Evolutionary conservation across 2,888 invertebrate genomes (phyloP).

Genomic region (Aquatica leii): DNA sequence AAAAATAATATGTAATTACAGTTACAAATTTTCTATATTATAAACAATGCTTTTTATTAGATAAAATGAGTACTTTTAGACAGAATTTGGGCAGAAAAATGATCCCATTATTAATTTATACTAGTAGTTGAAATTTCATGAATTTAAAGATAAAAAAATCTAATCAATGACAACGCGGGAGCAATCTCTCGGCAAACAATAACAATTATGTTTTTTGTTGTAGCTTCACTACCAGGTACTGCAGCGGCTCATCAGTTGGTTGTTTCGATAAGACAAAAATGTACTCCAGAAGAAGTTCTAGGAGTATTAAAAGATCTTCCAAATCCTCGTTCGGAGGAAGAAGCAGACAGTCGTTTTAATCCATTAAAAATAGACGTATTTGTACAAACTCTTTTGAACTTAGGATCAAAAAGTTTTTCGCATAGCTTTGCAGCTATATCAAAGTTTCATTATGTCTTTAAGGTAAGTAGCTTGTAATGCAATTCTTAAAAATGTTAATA

Average conservation of each 20-base stretch:
- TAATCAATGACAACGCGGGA: too few species aligned
- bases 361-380: conserved; percentile 96
- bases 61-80: too few species aligned
- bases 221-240: conserved; percentile 81
- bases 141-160: too few species aligned
- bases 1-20: too few species aligned
- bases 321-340: conserved; percentile 79
- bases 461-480: conserved; percentile 64
- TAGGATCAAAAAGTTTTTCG: conserved; percentile 97
- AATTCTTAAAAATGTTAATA: conserved; percentile 3
- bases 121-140: too few species aligned
- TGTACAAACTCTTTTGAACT: conserved; percentile 91
- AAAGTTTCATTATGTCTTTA: conserved; percentile 92
- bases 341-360: conserved; percentile 80
- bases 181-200: too few species aligned
- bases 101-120: too few species aligned
- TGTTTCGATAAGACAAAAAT: conserved; percentile 86
- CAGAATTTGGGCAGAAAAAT: too few species aligned
- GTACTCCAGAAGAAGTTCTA: conserved; percentile 88
- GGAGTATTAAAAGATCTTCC: conserved; percentile 88
- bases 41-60: too few species aligned
- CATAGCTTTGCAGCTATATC: conserved; percentile 99
- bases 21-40: too few species aligned
- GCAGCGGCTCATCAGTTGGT: conserved; percentile 87
- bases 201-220: too few species aligned